These are phyloP conservation scores for Machimus rusticus DNA, from an alignment of 2,888 invertebrate genomes.

Conservation along the genomic window DNA sequence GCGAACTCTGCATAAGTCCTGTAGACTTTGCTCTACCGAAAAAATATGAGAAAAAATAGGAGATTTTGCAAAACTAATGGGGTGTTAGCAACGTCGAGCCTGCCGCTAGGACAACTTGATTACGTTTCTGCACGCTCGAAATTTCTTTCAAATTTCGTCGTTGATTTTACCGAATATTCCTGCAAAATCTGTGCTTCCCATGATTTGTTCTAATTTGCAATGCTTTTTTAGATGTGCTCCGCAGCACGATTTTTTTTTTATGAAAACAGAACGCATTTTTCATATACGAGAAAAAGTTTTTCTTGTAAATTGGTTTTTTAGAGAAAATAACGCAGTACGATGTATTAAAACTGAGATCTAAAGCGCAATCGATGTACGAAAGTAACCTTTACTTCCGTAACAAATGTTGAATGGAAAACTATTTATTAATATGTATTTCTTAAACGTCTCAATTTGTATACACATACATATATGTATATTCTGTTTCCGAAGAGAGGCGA, in stretches of 20 bases:
- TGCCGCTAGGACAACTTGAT: neutral
- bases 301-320: neutral
- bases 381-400: neutral
- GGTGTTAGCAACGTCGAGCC: constrained; percentile 14
- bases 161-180: neutral
- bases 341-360: neutral
- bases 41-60: neutral
- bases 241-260: neutral
- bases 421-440: too few relatives aligned
- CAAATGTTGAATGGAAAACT: too few relatives aligned
- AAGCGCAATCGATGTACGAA: neutral
- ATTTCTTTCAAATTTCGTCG: constrained; percentile 8
- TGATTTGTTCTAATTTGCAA: neutral
- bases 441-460: too few relatives aligned
- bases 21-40: neutral
- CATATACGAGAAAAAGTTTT: neutral
- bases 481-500: too few relatives aligned
- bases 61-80: neutral
- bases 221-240: neutral
- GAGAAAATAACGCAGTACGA: neutral
- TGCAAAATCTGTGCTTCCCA: neutral
- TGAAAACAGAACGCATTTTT: neutral
- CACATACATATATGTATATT: too few relatives aligned
- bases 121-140: neutral
- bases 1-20: neutral